Conservation (phyloP, 2,797 vertebrate species). For the Synanceia verrucosa region DNA sequence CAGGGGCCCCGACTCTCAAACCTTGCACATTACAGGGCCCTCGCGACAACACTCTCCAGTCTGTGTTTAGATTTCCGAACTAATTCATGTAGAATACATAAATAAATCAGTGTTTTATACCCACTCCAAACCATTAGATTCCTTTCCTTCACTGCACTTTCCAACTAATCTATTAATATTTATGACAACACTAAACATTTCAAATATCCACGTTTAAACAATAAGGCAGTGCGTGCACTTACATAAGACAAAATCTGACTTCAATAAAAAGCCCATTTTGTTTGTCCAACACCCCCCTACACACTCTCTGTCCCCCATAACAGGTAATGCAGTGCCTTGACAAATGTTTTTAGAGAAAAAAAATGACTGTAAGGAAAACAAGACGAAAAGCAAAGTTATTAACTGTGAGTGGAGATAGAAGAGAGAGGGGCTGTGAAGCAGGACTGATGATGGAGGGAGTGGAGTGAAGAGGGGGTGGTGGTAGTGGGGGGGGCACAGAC, state of each 20-base stretch:
- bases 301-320: constrained; percentile 28
- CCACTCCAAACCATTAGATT: constrained; percentile 84
- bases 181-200: constrained; percentile 86
- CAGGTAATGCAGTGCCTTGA: constrained; percentile 66
- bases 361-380: constrained; percentile 59
- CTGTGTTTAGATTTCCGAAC: constrained; percentile 85
- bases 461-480: constrained; percentile 12
- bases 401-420: constrained; percentile 77
- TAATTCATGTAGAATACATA: constrained; percentile 88
- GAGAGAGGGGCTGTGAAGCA: constrained; percentile 83
- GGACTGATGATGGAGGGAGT: constrained; percentile 70
- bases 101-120: constrained; percentile 85
- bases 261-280: constrained; percentile 68
- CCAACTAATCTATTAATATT: constrained; percentile 87
- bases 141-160: constrained; percentile 78
- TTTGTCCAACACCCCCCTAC: constrained; percentile 43
- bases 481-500: constrained; percentile 23
- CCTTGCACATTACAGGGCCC: constrained; percentile 76
- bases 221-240: constrained; percentile 74
- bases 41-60: constrained; percentile 79
- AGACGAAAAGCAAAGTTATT: constrained; percentile 77
- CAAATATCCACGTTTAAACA: constrained; percentile 82
- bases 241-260: constrained; percentile 72
- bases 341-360: constrained; percentile 59
- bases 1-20: constrained; percentile 75